These are phyloP conservation scores for Cromileptes altivelis DNA, from an alignment of 2,113 vertebrate genomes.

Conservation along the genomic window DNA sequence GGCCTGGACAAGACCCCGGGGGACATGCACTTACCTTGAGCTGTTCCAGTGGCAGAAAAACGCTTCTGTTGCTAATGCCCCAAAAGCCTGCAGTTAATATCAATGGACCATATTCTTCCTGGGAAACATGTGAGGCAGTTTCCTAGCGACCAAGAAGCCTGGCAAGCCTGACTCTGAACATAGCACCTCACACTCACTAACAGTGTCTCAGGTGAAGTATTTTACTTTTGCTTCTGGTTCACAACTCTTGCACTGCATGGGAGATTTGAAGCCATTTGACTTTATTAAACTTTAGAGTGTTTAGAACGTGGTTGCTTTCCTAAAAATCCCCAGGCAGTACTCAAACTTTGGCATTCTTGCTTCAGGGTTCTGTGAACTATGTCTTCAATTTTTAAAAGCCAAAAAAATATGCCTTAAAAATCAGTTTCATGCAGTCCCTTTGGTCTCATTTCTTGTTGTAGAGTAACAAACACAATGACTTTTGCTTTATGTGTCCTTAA, in stretches of 20 bases:
- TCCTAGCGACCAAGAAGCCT: conserved; percentile 35
- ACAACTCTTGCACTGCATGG: conserved; percentile 1
- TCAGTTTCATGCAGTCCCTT: background rate
- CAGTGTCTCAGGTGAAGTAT: conserved; percentile 49
- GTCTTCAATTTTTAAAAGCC: background rate
- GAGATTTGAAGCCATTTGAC: conserved; percentile 44
- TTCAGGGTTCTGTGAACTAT: background rate
- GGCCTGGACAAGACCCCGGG: conserved; percentile 41
- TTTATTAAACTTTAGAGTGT: conserved; percentile 43
- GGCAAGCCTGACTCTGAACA: conserved; percentile 21
- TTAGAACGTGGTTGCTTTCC: conserved; percentile 16
- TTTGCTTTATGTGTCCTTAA: background rate
- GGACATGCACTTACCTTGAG: conserved; percentile 64
- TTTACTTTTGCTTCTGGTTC: conserved; percentile 42
- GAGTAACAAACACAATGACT: background rate
- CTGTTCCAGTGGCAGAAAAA: conserved; percentile 44
- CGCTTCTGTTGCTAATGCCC: conserved; percentile 14
- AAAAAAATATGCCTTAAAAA: background rate
- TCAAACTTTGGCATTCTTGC: background rate
- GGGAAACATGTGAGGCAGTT: conserved; percentile 33
- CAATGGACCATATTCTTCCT: conserved; percentile 42
- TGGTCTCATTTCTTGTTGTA: background rate
- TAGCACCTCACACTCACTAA: conserved; percentile 21
- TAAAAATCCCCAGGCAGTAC: conserved; percentile 1
- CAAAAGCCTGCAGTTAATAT: conserved; percentile 55